These are phyloP conservation scores for Tholera decimalis DNA, from an alignment of 2,888 invertebrate species.

Conservation along the genomic window DNA sequence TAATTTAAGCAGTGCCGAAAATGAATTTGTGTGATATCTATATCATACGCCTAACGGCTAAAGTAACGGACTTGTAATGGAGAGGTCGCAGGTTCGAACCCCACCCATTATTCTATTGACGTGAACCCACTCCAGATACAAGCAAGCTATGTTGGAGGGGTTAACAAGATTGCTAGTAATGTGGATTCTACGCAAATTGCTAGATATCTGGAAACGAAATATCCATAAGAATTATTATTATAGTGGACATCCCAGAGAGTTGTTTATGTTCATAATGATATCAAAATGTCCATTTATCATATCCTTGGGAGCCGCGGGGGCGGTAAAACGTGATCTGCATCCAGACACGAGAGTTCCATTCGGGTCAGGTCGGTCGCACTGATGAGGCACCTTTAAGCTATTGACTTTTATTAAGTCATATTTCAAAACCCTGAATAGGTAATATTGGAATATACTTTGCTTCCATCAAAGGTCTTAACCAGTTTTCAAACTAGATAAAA, in stretches of 20 bases:
- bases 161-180: too few relatives aligned
- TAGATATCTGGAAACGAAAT: too few relatives aligned
- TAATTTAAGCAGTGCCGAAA: constrained; percentile 5
- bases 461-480: background rate
- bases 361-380: too few relatives aligned
- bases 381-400: constrained; percentile 1
- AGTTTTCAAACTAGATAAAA: background rate
- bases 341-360: constrained; percentile 1
- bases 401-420: constrained; percentile 17
- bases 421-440: constrained; percentile 11
- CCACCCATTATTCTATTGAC: too few relatives aligned
- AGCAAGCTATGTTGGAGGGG: too few relatives aligned
- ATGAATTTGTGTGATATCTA: background rate
- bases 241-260: constrained; percentile 11
- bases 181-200: too few relatives aligned
- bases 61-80: too few relatives aligned
- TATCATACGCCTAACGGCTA: background rate
- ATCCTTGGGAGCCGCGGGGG: constrained; percentile 9
- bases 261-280: constrained; percentile 20
- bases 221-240: background rate
- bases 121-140: too few relatives aligned
- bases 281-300: constrained; percentile 39
- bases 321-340: constrained; percentile 44
- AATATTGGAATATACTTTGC: background rate
- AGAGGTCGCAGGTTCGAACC: too few relatives aligned